Conservation (phyloP, 2,888 invertebrate species). For the Hecatera dysodea region DNA sequence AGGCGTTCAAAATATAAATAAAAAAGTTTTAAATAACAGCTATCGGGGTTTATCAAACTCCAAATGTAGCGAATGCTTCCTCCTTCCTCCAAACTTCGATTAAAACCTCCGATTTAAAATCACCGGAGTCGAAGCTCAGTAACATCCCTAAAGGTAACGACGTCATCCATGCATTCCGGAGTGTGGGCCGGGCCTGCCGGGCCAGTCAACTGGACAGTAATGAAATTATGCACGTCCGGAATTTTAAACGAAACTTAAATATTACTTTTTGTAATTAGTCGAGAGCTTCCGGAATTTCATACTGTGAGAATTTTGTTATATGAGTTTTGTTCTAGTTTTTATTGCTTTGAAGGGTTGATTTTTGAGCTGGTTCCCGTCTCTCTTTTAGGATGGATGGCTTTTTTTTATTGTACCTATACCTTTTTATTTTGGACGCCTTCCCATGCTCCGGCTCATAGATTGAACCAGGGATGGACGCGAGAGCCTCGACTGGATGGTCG, state of each 20-base stretch:
- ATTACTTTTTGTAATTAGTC: conserved; percentile 50
- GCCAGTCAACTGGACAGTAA: conserved; percentile 48
- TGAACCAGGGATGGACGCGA: too few relatives aligned
- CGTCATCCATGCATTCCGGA: conserved; percentile 44
- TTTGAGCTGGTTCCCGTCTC: neutral
- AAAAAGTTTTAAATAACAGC: too few relatives aligned
- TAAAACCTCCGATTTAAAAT: too few relatives aligned
- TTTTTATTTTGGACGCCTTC: too few relatives aligned
- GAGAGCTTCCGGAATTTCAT: conserved; percentile 25
- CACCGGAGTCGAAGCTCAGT: too few relatives aligned
- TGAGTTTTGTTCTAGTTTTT: neutral
- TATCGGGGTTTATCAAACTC: too few relatives aligned
- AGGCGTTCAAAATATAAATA: too few relatives aligned
- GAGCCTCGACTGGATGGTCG: too few relatives aligned
- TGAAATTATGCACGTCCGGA: conserved; percentile 54
- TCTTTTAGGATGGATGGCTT: neutral
- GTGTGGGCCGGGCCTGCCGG: neutral
- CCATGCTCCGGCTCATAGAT: too few relatives aligned
- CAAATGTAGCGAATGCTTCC: too few relatives aligned
- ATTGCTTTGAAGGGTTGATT: neutral
- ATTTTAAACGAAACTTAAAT: conserved; percentile 48
- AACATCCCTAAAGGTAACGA: conserved; percentile 43
- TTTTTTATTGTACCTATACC: too few relatives aligned
- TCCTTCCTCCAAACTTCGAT: too few relatives aligned
- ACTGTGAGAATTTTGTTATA: conserved; percentile 21